Percentiles rank a stretch among this genome's conserved stretches.
phyloP scores from a whole-genome alignment of 2,113 vertebrate genomes.

The Lanius ludovicianus region DNA sequence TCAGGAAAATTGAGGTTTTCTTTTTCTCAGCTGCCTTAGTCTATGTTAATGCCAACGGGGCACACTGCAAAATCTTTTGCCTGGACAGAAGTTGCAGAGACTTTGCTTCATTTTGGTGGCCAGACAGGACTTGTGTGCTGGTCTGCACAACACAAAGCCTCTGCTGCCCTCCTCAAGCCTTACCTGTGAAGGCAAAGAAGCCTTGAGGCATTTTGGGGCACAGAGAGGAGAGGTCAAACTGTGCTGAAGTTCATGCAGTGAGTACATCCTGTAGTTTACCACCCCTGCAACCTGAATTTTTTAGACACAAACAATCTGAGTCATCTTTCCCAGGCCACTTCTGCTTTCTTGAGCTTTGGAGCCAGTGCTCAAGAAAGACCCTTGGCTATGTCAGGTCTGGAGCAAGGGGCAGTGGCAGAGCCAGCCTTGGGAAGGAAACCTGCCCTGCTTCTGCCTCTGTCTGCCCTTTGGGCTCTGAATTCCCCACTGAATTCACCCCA shows the following conservation, averaged over 20 bases:
- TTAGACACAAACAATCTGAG: background rate
- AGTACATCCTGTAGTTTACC: rapidly evolving
- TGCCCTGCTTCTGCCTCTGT: background rate
- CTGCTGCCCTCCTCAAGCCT: background rate
- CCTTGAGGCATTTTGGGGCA: background rate
- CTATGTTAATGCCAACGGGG: too few species aligned
- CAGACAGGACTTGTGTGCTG: background rate
- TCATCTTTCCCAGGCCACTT: background rate
- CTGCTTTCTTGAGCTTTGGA: background rate
- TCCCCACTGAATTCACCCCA: background rate
- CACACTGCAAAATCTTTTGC: background rate
- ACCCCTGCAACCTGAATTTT: background rate
- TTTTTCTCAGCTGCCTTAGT: background rate
- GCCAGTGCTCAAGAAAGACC: background rate
- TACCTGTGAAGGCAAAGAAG: background rate
- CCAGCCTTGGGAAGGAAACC: background rate
- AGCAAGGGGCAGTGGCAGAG: background rate
- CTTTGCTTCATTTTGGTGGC: background rate
- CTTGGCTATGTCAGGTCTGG: background rate
- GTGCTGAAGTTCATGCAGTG: rapidly evolving
- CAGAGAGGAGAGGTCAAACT: background rate
- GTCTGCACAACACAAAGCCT: rapidly evolving
- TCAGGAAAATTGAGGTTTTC: background rate
- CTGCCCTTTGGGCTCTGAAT: background rate
- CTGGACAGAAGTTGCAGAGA: background rate